Percentiles rank a stretch among this genome's conserved stretches.
These are phyloP conservation scores for Gadopsis bispinosus DNA, from an alignment of 2,797 vertebrate species.

Conservation along the genomic window DNA sequence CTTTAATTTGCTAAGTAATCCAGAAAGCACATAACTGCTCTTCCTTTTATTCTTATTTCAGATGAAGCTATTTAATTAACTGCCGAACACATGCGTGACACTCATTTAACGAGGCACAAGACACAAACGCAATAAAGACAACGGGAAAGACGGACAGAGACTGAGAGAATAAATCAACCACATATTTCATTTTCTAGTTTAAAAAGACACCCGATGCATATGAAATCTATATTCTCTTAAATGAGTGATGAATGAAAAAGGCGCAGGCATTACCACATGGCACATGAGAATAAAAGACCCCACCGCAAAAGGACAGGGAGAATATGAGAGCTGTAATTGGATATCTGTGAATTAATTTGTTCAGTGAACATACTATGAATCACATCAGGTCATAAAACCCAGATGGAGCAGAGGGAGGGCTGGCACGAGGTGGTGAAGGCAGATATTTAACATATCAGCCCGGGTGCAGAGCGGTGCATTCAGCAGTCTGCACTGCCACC, in stretches of 20 bases:
- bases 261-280: conserved; percentile 20
- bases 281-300: conserved; percentile 39
- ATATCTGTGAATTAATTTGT: conserved; percentile 71
- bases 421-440: conserved; percentile 42
- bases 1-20: conserved; percentile 56
- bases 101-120: conserved; percentile 31
- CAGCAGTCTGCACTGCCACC: conserved; percentile 63
- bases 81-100: conserved; percentile 4
- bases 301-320: conserved; percentile 27
- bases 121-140: conserved; percentile 27
- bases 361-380: conserved; percentile 68
- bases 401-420: conserved; percentile 57
- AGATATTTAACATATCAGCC: conserved; percentile 10
- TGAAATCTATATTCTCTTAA: conserved; percentile 50
- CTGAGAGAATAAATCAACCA: conserved; percentile 27
- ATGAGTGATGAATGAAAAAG: conserved; percentile 57
- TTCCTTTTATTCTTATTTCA: conserved; percentile 21
- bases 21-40: conserved; percentile 1
- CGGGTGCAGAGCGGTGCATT: not conserved
- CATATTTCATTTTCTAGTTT: conserved; percentile 40
- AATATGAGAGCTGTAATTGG: conserved; percentile 60
- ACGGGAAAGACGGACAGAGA: not conserved
- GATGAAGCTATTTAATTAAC: conserved; percentile 30
- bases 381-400: conserved; percentile 64
- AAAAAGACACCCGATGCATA: conserved; percentile 46